These are phyloP conservation scores for Dinomys branickii DNA, from an alignment of 2,113 vertebrate species.

Conservation along the genomic window DNA sequence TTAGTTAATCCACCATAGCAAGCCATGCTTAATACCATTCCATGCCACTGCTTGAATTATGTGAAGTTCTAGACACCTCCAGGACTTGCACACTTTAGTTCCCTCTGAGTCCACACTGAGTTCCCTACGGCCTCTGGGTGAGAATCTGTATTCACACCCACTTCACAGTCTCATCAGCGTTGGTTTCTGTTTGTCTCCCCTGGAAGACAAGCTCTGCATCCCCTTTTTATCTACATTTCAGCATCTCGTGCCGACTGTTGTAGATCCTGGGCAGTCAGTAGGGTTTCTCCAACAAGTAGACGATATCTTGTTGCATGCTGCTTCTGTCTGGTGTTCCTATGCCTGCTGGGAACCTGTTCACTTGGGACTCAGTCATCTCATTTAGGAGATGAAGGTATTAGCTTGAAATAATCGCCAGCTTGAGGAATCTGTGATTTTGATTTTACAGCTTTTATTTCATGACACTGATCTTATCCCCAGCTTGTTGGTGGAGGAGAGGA, in stretches of 20 bases:
- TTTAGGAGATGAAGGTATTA: background rate
- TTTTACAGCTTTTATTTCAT: background rate
- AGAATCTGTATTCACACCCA: background rate
- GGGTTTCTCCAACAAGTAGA: background rate
- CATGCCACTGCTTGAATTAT: background rate
- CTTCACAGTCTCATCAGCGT: fast-evolving
- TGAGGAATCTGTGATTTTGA: background rate
- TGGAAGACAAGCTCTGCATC: background rate
- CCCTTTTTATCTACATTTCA: background rate
- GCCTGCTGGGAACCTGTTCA: too few species aligned
- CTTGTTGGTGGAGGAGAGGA: background rate
- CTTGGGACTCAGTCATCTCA: background rate
- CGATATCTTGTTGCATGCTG: too few species aligned
- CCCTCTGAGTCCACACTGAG: background rate
- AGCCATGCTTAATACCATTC: background rate
- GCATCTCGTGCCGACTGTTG: fast-evolving
- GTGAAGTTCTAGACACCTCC: background rate
- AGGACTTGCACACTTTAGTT: background rate
- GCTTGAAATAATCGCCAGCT: background rate
- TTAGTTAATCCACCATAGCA: background rate
- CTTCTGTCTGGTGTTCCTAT: fast-evolving
- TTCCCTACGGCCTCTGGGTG: background rate
- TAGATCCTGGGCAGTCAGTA: background rate
- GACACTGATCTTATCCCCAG: background rate
- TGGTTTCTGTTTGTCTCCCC: background rate